These are phyloP conservation scores for Frieseomelitta varia DNA, from an alignment of 1,140 invertebrate species.

Conservation along the genomic window DNA sequence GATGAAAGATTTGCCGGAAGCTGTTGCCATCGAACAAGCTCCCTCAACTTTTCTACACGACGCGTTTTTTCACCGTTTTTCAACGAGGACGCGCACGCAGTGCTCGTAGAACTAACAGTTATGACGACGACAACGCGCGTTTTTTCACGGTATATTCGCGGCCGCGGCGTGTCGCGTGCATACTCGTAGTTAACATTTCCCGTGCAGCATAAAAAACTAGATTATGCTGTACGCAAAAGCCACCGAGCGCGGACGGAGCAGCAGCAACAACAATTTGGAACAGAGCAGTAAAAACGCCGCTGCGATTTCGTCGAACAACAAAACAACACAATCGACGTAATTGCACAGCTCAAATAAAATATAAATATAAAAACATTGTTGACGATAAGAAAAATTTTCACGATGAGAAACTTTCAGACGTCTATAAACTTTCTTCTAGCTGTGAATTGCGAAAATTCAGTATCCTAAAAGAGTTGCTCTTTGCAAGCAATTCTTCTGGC, in stretches of 20 bases:
- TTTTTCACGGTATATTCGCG: background rate
- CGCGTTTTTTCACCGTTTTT: background rate
- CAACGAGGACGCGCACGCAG: background rate
- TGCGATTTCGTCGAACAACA: background rate
- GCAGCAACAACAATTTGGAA: background rate
- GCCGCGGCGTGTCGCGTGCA: background rate
- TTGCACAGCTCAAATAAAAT: background rate
- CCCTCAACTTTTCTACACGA: background rate
- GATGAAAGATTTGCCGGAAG: constrained; percentile 6
- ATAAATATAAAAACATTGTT: background rate
- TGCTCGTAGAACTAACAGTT: background rate
- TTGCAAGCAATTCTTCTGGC: background rate
- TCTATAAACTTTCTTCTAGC: background rate
- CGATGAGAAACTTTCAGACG: too few relatives aligned
- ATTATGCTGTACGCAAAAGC: background rate
- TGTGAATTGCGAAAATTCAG: background rate
- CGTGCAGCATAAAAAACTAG: too few relatives aligned
- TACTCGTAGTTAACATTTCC: constrained; percentile 8
- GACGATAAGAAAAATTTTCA: too few relatives aligned
- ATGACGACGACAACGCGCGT: too few relatives aligned
- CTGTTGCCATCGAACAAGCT: background rate
- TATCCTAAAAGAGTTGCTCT: background rate
- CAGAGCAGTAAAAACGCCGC: constrained; percentile 4
- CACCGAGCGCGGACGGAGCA: background rate
- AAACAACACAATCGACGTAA: background rate